Evolutionary conservation across 2,113 vertebrate species (phyloP), one percentile per base, ranked within the genome.

Genomic region (Sardina pilchardus): DNA sequence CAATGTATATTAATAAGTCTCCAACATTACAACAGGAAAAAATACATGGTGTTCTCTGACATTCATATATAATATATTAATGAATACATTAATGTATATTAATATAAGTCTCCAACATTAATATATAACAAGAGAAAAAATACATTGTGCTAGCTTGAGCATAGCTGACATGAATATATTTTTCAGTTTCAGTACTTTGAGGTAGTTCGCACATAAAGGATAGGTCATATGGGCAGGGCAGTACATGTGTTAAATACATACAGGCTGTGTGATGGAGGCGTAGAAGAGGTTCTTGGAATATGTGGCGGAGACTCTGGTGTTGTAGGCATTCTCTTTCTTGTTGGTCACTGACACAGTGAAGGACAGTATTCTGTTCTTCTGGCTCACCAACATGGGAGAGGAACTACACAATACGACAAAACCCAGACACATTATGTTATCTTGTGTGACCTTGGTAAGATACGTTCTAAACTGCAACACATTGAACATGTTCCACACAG

Each of bases 221-320:
- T 21, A 59, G 24, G n/a, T 6, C 24, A 7, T 59, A n/a, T 3
- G 24, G 48, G 48, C 16, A 17, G 24, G 48, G 48, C 16, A 17
- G 48, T 19, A 50, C 48, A 17, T 17, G 48, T 14, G 12, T 14
- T 50, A 56, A 56, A 34, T 44, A 94, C 95, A 0, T 92, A 97
- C 96, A 82, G 93, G 90, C 88, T 90, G 85, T 84, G 95, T 90
- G 36, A 92, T 92, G 0, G 93, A 96, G 0, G 95, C 95, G 86
- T 96, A 97, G 93, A 95, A 96, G 88, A 97, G 90, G 88, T 96
- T 97, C 85, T 95, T 93, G 56, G 97, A 96, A 94, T 96, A 97
- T 0, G 86, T 88, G 26, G 94, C 90, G 8, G 91, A 91, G 78
- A 97, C 90, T 63, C 91, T 91, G 34, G 95, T 93, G 89, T 97